Base-by-base conservation (phyloP, 1,140 invertebrate species). In the Protaetia brevitarsis region DNA sequence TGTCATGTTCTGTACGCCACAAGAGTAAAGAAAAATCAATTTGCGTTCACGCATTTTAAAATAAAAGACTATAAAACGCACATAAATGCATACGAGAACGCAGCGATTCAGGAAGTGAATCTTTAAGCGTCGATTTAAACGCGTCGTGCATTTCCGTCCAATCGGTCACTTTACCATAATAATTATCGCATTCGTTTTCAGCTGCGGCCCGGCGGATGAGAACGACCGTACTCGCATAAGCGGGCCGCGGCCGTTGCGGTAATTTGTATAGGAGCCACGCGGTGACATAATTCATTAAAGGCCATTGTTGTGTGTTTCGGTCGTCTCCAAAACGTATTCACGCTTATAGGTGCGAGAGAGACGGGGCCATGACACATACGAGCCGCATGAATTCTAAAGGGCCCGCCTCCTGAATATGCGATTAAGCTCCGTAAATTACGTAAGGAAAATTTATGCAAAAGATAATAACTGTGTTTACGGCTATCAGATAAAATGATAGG, bases 81-180 rank as follows among this genome's bases (percentile, higher is more conserved):
- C n/a, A n/a, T n/a, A 23, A 51, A 23, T 51, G 3, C 41, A 51
- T 23, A 51, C 26, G 26, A 6, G 41, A 51, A 21, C 13, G 41
- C 41, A 51, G 21, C 26, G 41, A 51, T 59, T 59, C 57, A 28
- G 57, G 57, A 59, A 29, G 57, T 59, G 57, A 59, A 59, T 59
- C 57, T 59, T 59, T 59, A 59, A 59, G 57, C 57, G 27, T 29
- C 57, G 29, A 59, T 59, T 59, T 31, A 31, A 29, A 59, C 26
- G 27, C 57, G 29, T 10, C 27, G 29, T 31, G 26, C 57, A 31
- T 59, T 59, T 59, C 57, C 57, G 57, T 59, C 27, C 27, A 31
- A 29, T 59, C 57, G 26, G 27, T 28, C 27, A 31, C 29, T 28
- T 59, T 16, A 31, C 26, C 27, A 31, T 59, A 59, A 59, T n/a